A percentile compares a stretch with the other conserved stretches of the same genome.
phyloP scores from a whole-genome alignment of 2,888 invertebrate genomes.

The Cerastis rubricosa region DNA sequence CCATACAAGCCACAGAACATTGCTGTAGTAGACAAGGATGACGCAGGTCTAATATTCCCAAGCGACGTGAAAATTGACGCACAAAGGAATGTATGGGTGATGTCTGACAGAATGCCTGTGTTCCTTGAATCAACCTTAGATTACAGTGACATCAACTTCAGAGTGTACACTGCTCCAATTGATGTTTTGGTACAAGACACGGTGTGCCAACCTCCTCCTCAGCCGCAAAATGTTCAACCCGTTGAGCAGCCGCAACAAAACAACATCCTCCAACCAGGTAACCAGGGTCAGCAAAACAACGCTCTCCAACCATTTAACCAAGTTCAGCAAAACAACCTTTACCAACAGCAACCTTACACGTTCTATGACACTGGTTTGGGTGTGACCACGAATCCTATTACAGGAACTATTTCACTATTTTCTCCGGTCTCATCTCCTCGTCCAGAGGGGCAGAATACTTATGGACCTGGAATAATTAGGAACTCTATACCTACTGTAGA shows the following conservation, averaged over 20 bases:
- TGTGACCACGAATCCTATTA: conserved; percentile 58
- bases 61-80: conserved; percentile 95
- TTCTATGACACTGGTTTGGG: conserved; percentile 60
- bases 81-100: conserved; percentile 94
- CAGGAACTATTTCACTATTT: conserved; percentile 55
- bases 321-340: background rate
- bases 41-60: conserved; percentile 94
- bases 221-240: conserved; percentile 39
- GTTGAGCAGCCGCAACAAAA: conserved; percentile 22
- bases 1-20: conserved; percentile 92
- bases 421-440: conserved; percentile 54
- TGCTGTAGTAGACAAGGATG: conserved; percentile 94
- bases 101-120: conserved; percentile 95
- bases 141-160: conserved; percentile 94
- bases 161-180: conserved; percentile 93
- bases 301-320: background rate
- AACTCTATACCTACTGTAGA: conserved; percentile 69
- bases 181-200: conserved; percentile 93
- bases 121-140: conserved; percentile 93
- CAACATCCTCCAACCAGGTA: conserved; percentile 46
- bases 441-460: conserved; percentile 44
- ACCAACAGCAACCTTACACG: conserved; percentile 53
- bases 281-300: conserved; percentile 5
- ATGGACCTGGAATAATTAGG: conserved; percentile 60
- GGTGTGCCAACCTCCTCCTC: conserved; percentile 91